These are phyloP conservation scores for Typhlichthys eigenmanni DNA, from an alignment of 2,797 vertebrate species.

Conservation along the genomic window DNA sequence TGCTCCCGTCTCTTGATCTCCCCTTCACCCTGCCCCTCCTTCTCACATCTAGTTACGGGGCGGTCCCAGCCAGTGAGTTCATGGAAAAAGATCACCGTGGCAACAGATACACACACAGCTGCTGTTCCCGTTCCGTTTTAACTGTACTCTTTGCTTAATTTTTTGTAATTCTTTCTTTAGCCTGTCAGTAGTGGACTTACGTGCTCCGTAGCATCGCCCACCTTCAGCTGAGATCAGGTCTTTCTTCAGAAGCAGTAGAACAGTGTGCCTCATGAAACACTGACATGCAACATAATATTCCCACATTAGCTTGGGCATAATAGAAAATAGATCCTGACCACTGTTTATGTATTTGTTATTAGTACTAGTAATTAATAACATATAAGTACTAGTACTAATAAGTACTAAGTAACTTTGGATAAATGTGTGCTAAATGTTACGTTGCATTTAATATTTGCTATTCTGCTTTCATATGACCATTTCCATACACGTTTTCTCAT, in stretches of 20 bases:
- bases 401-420: too few relatives aligned
- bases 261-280: constrained; percentile 23
- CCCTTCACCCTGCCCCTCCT: neutral
- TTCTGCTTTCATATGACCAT: too few relatives aligned
- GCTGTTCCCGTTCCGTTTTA: constrained; percentile 56
- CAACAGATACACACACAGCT: constrained; percentile 63
- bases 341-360: neutral
- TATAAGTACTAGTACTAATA: too few relatives aligned
- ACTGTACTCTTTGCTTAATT: constrained; percentile 49
- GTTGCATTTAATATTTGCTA: too few relatives aligned
- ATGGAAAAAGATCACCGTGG: constrained; percentile 71
- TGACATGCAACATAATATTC: constrained; percentile 11
- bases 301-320: neutral
- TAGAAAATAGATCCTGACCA: neutral
- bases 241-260: constrained; percentile 39
- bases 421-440: too few relatives aligned
- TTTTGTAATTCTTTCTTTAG: constrained; percentile 42
- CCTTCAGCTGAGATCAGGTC: constrained; percentile 48
- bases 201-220: constrained; percentile 20
- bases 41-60: constrained; percentile 55
- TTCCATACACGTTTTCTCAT: too few relatives aligned
- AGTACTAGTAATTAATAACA: too few relatives aligned
- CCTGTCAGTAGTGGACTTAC: constrained; percentile 24
- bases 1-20: neutral
- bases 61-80: constrained; percentile 66